Conservation (phyloP, 2,113 vertebrate species). For the Megaceryle maxima region DNA sequence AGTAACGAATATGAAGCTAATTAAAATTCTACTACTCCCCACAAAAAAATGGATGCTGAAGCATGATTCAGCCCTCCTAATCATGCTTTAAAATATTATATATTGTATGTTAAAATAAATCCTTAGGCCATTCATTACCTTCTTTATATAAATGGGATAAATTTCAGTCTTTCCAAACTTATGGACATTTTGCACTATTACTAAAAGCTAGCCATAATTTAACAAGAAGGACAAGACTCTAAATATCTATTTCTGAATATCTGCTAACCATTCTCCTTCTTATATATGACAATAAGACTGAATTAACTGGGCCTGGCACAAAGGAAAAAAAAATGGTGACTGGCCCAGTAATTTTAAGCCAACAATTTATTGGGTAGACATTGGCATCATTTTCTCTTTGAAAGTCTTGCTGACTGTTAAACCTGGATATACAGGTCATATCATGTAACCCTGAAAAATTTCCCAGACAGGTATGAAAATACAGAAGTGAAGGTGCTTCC, state of each 20-base stretch:
- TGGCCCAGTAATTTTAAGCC: background rate
- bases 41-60: constrained; percentile 50
- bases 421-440: background rate
- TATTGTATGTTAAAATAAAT: background rate
- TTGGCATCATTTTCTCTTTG: constrained; percentile 9
- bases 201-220: background rate
- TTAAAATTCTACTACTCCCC: constrained; percentile 70
- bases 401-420: background rate
- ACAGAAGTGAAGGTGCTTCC: background rate
- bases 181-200: background rate
- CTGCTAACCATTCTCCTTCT: background rate
- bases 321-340: background rate
- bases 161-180: background rate
- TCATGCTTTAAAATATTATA: constrained; percentile 55
- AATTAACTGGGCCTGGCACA: background rate
- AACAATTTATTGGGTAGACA: background rate
- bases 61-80: constrained; percentile 39
- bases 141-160: background rate
- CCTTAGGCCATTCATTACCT: background rate
- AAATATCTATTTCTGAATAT: background rate
- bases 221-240: background rate
- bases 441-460: background rate
- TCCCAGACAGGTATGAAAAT: background rate
- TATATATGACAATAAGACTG: background rate
- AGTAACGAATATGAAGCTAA: constrained; percentile 71